A percentile compares a stretch with the other conserved stretches of the same genome.
These are phyloP conservation scores for Cabera pusaria DNA, from an alignment of 2,888 invertebrate genomes.

Conservation along the genomic window DNA sequence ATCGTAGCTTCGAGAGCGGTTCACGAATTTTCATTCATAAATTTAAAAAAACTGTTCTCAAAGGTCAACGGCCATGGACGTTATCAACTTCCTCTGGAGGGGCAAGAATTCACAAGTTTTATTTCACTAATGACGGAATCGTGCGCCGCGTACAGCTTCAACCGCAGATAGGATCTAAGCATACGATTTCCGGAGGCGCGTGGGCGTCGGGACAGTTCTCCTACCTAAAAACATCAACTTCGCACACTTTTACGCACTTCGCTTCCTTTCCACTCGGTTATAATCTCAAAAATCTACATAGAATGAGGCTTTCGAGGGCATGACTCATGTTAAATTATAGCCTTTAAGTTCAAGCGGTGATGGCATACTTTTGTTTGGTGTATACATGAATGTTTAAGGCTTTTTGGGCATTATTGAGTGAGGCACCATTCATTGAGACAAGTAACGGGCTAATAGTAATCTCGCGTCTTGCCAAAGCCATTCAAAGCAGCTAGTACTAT, in stretches of 20 bases:
- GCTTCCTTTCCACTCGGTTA: slow-evolving; percentile 46
- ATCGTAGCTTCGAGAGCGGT: not conserved
- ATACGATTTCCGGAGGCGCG: slow-evolving; percentile 70
- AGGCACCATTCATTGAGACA: slow-evolving; percentile 78
- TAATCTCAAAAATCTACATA: slow-evolving; percentile 55
- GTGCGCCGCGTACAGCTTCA: slow-evolving; percentile 63
- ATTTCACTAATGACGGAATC: slow-evolving; percentile 75
- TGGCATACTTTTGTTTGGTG: slow-evolving; percentile 45
- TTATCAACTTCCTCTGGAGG: slow-evolving; percentile 66
- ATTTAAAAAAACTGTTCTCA: slow-evolving; percentile 13
- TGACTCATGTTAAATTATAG: slow-evolving; percentile 31
- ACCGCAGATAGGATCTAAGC: slow-evolving; percentile 62
- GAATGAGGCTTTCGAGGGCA: slow-evolving; percentile 36
- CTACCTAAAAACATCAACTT: slow-evolving; percentile 54
- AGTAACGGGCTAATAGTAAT: slow-evolving; percentile 80
- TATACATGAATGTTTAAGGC: slow-evolving; percentile 46
- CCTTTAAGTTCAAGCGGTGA: slow-evolving; percentile 40
- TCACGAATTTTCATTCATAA: slow-evolving; percentile 19
- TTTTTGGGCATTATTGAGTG: slow-evolving; percentile 58
- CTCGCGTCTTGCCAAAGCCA: slow-evolving; percentile 70
- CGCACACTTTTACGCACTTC: slow-evolving; percentile 61
- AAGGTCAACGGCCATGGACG: slow-evolving; percentile 48
- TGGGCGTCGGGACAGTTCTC: slow-evolving; percentile 62
- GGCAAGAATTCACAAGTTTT: slow-evolving; percentile 66
- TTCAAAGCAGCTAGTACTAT: slow-evolving; percentile 68